Conservation (phyloP, 2,888 invertebrate species). For the Panopea generosa region DNA sequence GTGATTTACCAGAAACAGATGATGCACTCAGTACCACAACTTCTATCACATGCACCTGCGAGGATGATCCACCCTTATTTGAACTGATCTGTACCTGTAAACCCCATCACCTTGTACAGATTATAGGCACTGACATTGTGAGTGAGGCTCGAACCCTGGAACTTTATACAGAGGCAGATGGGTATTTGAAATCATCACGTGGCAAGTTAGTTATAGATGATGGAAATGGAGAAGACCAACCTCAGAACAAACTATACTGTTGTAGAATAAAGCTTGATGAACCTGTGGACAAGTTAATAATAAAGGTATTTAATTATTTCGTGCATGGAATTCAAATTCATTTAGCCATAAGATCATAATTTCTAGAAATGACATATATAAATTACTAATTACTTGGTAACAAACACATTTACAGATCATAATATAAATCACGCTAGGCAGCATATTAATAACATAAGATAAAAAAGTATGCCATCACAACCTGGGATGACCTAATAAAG, state of each 20-base stretch:
- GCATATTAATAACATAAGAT: too few relatives aligned
- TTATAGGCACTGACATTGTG: constrained; percentile 43
- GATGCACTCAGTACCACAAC: neutral
- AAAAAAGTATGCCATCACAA: too few relatives aligned
- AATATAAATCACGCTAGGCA: too few relatives aligned
- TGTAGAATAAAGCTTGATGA: constrained; percentile 33
- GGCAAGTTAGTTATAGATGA: constrained; percentile 21
- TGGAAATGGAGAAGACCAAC: constrained; percentile 1
- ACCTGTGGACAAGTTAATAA: constrained; percentile 19
- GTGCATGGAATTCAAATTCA: neutral
- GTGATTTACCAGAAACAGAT: neutral
- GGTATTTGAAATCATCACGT: constrained; percentile 48
- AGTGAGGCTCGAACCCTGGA: constrained; percentile 58
- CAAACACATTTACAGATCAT: too few relatives aligned
- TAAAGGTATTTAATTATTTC: constrained; percentile 34
- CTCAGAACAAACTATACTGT: constrained; percentile 1
- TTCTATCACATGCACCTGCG: neutral
- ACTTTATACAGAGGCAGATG: constrained; percentile 52
- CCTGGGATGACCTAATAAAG: too few relatives aligned
- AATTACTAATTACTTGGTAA: too few relatives aligned
- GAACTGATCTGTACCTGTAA: constrained; percentile 45
- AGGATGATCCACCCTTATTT: neutral
- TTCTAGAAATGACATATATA: too few relatives aligned
- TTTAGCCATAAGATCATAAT: neutral
- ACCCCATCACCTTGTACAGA: constrained; percentile 45